Evolutionary conservation across 2,888 invertebrate species (phyloP).

Genomic region (Vannuccia rotundouncinata): DNA sequence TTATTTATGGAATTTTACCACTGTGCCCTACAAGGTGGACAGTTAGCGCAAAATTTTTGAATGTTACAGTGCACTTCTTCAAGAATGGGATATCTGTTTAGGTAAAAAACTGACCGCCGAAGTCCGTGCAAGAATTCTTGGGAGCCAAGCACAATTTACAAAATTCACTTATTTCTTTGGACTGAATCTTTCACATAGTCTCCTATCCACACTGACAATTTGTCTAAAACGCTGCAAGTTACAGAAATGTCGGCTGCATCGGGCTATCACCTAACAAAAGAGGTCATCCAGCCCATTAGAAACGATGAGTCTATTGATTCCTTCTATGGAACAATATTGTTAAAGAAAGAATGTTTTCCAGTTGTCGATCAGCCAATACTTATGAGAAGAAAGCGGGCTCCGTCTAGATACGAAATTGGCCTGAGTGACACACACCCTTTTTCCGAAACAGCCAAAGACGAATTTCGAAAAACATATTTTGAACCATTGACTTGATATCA

Average conservation of each 20-base stretch:
- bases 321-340: not conserved
- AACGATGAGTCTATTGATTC: not conserved
- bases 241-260: not conserved
- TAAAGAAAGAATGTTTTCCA: too few species aligned
- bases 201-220: not conserved
- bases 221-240: not conserved
- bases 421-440: conserved; percentile 5
- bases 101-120: not conserved
- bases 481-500: not conserved
- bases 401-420: conserved; percentile 21
- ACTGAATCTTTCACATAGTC: not conserved
- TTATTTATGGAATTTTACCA: not conserved
- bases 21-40: not conserved
- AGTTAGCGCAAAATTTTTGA: not conserved
- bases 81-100: not conserved
- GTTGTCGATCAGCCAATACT: too few species aligned
- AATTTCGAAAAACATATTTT: not conserved
- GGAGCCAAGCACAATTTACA: not conserved
- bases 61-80: not conserved
- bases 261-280: not conserved
- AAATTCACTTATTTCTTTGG: not conserved
- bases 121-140: not conserved
- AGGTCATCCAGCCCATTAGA: not conserved
- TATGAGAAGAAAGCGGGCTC: not conserved
- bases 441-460: not conserved